Evolutionary conservation across 2,113 vertebrate species (phyloP).

Genomic region (Catharus bicknelli): DNA sequence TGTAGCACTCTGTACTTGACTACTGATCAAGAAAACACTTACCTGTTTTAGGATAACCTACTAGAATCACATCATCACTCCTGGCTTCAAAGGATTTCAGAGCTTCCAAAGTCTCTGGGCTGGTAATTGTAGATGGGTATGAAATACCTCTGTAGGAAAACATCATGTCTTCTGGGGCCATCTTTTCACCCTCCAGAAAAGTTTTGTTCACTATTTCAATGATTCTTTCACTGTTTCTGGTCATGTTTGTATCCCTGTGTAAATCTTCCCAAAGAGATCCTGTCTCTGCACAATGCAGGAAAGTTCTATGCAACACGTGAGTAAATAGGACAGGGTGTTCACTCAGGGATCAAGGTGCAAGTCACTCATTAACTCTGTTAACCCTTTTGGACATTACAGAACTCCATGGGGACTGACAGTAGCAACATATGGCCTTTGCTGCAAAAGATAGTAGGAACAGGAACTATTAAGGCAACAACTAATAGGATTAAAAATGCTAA

Average conservation of each 20-base stretch:
- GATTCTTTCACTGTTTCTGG: not conserved
- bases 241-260: not conserved
- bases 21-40: slow-evolving; percentile 12
- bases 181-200: not conserved
- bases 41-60: slow-evolving; percentile 79
- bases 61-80: slow-evolving; percentile 51
- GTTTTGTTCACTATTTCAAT: not conserved
- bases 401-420: not conserved
- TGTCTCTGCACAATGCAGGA: slow-evolving; percentile 7
- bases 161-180: not conserved
- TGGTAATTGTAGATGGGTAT: not conserved
- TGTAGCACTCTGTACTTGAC: not conserved
- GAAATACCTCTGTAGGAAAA: slow-evolving; percentile 21
- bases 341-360: not conserved
- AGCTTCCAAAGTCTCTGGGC: slow-evolving; percentile 21
- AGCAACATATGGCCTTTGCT: not conserved
- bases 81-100: slow-evolving; percentile 44
- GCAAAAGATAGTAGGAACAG: not conserved
- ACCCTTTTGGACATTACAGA: not conserved
- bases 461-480: not conserved
- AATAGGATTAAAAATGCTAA: not conserved
- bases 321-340: fast-evolving
- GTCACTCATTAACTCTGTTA: slow-evolving; percentile 18
- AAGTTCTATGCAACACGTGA: not conserved
- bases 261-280: not conserved